phyloP scores from a whole-genome alignment of 2,113 vertebrate species.

The Dipodomys merriami region DNA sequence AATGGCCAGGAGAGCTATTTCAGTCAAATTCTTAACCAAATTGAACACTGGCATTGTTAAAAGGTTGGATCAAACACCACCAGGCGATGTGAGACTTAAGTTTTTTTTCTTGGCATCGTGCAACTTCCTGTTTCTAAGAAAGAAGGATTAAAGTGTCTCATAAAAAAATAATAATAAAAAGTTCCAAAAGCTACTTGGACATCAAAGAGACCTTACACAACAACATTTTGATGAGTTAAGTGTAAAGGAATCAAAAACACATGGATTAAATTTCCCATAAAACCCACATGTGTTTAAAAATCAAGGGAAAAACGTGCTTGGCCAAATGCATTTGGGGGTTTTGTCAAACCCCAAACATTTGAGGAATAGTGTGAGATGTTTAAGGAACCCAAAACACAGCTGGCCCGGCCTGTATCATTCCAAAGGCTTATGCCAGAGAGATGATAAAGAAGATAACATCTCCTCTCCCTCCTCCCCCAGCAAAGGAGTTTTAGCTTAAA shows the following conservation, averaged over 20 bases:
- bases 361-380: conserved; percentile 82
- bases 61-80: conserved; percentile 66
- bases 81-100: conserved; percentile 54
- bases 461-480: background rate
- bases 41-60: conserved; percentile 50
- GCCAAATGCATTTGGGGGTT: conserved; percentile 80
- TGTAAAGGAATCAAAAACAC: conserved; percentile 84
- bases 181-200: conserved; percentile 79
- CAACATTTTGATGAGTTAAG: conserved; percentile 85
- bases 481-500: conserved; percentile 25
- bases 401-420: conserved; percentile 72
- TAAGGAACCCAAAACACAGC: conserved; percentile 83
- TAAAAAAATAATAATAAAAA: conserved; percentile 56
- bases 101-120: conserved; percentile 73
- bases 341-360: conserved; percentile 84
- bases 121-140: conserved; percentile 84
- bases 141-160: conserved; percentile 82
- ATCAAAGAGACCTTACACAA: conserved; percentile 83
- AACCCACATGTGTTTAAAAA: conserved; percentile 85
- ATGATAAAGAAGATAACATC: conserved; percentile 53
- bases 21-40: conserved; percentile 54
- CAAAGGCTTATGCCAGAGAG: conserved; percentile 54
- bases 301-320: conserved; percentile 81
- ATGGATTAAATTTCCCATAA: conserved; percentile 85
- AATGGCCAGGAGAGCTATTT: conserved; percentile 55